Evolutionary conservation across 2,113 vertebrate genomes (phyloP).

Genomic region (Ovibos moschatus): DNA sequence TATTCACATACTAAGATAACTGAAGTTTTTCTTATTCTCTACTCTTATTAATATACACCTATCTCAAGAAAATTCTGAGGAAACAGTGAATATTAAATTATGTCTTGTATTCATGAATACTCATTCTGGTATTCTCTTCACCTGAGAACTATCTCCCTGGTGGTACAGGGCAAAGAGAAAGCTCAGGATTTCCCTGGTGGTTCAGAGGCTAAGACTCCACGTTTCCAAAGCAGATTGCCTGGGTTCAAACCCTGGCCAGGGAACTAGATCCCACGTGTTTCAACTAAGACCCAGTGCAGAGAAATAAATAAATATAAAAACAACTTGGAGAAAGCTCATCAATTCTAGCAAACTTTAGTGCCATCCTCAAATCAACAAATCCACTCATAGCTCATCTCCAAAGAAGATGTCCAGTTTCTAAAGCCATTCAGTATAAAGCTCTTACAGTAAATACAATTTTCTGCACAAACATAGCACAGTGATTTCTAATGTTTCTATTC

Average conservation of each 20-base stretch:
- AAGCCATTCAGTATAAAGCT: not conserved
- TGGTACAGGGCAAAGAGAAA: not conserved
- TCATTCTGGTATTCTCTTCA: not conserved
- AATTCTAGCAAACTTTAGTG: not conserved
- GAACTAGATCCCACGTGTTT: not conserved
- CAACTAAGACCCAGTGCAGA: not conserved
- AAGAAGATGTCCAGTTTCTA: not conserved
- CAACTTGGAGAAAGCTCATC: not conserved
- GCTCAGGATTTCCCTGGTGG: not conserved
- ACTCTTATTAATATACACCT: not conserved
- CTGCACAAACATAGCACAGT: not conserved
- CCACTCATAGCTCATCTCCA: not conserved
- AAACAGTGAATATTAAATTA: not conserved
- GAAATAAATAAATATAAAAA: not conserved
- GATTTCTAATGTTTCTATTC: slow-evolving; percentile 20
- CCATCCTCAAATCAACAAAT: not conserved
- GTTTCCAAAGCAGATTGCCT: not conserved
- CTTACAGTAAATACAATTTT: not conserved
- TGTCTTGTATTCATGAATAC: not conserved
- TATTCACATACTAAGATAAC: not conserved
- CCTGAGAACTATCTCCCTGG: not conserved
- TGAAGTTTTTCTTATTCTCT: not conserved
- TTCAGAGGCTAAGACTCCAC: not conserved
- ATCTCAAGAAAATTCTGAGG: not conserved
- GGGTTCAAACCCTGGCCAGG: not conserved